phyloP scores from a whole-genome alignment of 2,888 invertebrate genomes.

The Xestobium rufovillosum region DNA sequence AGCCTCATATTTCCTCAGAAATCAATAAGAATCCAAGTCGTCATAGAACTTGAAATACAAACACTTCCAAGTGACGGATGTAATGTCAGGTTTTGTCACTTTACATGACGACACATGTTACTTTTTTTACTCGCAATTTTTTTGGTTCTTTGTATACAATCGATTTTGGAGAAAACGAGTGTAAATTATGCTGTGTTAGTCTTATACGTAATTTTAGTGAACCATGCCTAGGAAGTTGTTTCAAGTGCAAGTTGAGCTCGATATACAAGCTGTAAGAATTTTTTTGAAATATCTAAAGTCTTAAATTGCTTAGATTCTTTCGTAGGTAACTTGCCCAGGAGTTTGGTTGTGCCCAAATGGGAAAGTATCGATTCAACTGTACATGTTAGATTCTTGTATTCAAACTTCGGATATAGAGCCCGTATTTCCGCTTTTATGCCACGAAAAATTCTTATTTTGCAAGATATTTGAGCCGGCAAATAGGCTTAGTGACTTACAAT shows the following conservation, averaged over 20 bases:
- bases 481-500: constrained; percentile 44
- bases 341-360: constrained; percentile 78
- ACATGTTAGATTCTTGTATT: constrained; percentile 59
- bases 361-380: constrained; percentile 62
- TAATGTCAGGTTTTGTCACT: no score
- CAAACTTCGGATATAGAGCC: constrained; percentile 61
- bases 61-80: no score
- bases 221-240: constrained; percentile 47
- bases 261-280: constrained; percentile 48
- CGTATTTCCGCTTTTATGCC: constrained; percentile 62
- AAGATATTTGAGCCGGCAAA: constrained; percentile 47
- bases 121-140: no score
- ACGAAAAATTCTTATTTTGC: constrained; percentile 64
- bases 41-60: no score
- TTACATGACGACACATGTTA: no score
- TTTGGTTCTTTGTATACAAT: no score
- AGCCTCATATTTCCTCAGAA: no score
- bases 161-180: no score
- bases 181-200: no score
- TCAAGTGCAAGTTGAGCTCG: constrained; percentile 51
- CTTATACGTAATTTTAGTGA: no score
- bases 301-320: constrained; percentile 19
- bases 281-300: constrained; percentile 8
- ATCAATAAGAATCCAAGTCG: no score
- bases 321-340: constrained; percentile 73